Evolutionary conservation across 2,113 vertebrate genomes (phyloP).

Genomic region (Smithornis capensis): DNA sequence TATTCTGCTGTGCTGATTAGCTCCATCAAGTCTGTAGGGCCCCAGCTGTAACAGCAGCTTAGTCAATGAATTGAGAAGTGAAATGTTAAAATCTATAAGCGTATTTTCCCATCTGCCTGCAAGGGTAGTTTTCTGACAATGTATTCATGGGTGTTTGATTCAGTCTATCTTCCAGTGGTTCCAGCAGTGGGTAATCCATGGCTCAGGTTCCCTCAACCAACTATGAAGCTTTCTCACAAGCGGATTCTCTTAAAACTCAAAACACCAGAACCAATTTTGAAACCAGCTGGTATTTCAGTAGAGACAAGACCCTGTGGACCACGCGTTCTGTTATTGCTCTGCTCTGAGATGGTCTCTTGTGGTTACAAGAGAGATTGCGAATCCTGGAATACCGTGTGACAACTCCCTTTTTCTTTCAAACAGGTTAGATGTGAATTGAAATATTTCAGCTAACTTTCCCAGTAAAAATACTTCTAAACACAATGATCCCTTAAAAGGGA

Average conservation of each 20-base stretch:
- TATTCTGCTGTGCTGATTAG: background rate
- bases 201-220: background rate
- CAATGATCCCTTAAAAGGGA: background rate
- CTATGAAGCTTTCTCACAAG: background rate
- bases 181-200: rapidly evolving
- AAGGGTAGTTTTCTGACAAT: background rate
- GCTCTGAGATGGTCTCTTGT: background rate
- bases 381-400: background rate
- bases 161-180: background rate
- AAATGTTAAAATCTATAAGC: constrained; percentile 16
- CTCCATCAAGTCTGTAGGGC: background rate
- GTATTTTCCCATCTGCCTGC: background rate
- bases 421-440: background rate
- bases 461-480: background rate
- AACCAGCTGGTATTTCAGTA: background rate
- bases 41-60: constrained; percentile 7
- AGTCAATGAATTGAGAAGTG: background rate
- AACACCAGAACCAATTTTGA: background rate
- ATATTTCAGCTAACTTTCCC: background rate
- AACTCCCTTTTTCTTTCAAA: background rate
- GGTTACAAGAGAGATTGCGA: background rate
- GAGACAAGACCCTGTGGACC: background rate
- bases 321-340: background rate
- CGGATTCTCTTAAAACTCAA: background rate
- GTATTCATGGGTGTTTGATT: background rate